phyloP scores from a whole-genome alignment of 2,113 vertebrate genomes.

The Passer domesticus region DNA sequence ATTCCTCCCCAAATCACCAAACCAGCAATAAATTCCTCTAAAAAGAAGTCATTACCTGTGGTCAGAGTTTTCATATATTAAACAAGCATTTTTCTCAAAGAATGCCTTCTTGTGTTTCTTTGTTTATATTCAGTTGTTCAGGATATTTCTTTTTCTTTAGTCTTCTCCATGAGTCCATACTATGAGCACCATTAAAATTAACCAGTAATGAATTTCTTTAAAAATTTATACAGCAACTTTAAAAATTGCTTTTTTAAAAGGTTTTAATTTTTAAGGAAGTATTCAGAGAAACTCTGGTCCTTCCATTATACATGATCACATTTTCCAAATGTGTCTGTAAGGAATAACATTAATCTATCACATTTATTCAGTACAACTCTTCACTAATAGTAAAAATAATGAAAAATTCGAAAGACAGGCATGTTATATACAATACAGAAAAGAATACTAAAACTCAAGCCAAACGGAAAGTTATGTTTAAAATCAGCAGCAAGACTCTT shows the following conservation, averaged over 20 bases:
- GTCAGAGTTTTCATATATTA: background rate
- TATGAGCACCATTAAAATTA: background rate
- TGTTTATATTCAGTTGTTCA: background rate
- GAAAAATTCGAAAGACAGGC: background rate
- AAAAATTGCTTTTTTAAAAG: fast-evolving
- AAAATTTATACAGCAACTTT: background rate
- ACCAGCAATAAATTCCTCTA: background rate
- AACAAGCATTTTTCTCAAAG: slow-evolving; percentile 25
- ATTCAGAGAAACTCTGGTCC: background rate
- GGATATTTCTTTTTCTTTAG: background rate
- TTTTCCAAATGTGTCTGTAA: background rate
- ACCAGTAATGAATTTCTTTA: background rate
- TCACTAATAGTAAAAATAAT: background rate
- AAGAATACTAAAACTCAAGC: background rate
- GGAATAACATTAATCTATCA: background rate
- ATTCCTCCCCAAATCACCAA: background rate
- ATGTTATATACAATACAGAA: background rate
- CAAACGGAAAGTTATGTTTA: background rate
- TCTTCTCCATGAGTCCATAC: background rate
- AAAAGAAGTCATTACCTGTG: background rate
- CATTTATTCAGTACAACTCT: background rate
- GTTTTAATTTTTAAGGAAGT: background rate
- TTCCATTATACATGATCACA: background rate
- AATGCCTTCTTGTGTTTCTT: background rate
- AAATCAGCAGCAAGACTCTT: background rate